These are phyloP conservation scores for Phyto melanocephala DNA, from an alignment of 2,888 invertebrate species.

Conservation along the genomic window DNA sequence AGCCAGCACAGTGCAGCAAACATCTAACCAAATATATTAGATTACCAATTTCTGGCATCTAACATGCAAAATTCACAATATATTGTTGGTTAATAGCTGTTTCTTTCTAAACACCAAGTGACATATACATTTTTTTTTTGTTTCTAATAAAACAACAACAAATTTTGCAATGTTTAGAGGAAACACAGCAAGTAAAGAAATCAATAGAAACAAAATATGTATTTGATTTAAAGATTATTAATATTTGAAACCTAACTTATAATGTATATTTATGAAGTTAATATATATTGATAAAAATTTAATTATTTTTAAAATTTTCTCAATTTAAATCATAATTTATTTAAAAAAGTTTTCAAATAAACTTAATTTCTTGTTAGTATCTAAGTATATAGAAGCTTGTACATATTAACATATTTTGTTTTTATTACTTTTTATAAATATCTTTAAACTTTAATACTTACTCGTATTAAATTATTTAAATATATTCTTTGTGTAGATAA, in stretches of 20 bases:
- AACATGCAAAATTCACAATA: conserved; percentile 53
- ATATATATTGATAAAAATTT: too few relatives aligned
- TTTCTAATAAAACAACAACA: not conserved
- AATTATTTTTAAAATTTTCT: too few relatives aligned
- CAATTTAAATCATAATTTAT: too few relatives aligned
- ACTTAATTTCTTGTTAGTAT: too few relatives aligned
- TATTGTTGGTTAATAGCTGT: conserved; percentile 51
- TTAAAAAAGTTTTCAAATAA: too few relatives aligned
- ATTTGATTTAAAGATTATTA: not conserved
- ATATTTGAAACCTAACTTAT: not conserved
- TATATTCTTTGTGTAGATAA: too few relatives aligned
- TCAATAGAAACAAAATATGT: not conserved
- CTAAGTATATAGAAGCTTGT: too few relatives aligned
- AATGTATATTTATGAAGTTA: not conserved
- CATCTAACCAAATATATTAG: not conserved
- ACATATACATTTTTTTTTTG: too few relatives aligned
- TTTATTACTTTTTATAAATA: too few relatives aligned
- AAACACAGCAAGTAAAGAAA: conserved; percentile 22
- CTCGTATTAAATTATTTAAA: too few relatives aligned
- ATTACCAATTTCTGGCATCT: conserved; percentile 52
- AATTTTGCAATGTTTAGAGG: conserved; percentile 20
- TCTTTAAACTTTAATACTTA: too few relatives aligned
- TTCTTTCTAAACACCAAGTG: conserved; percentile 37
- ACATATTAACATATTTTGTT: too few relatives aligned
- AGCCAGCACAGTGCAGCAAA: not conserved